Conservation (phyloP, 2,888 invertebrate genomes). For the Sarcophaga variegata region DNA sequence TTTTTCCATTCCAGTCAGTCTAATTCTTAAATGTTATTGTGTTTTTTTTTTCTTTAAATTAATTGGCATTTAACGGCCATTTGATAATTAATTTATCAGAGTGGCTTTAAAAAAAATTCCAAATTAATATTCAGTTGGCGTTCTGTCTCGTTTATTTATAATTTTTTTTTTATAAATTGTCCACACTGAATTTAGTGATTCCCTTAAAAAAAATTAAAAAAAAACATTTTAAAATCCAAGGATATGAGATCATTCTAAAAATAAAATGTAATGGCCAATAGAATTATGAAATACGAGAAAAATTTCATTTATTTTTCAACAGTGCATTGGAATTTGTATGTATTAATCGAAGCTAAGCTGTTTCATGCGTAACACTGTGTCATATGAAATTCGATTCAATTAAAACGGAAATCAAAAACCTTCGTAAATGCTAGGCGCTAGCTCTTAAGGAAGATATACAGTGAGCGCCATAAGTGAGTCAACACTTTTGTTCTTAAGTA, state of each 20-base stretch:
- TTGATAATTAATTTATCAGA: slow-evolving; percentile 34
- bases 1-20: not conserved
- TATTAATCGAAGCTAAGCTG: no score
- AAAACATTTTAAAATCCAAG: not conserved
- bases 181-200: not conserved
- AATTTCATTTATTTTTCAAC: not conserved
- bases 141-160: not conserved
- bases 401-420: no score
- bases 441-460: no score
- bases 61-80: slow-evolving; percentile 66
- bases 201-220: not conserved
- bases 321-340: no score
- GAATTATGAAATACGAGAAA: not conserved
- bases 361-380: no score
- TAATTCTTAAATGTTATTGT: slow-evolving; percentile 35
- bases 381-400: no score
- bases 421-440: no score
- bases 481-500: no score
- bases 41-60: slow-evolving; percentile 28
- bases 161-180: not conserved
- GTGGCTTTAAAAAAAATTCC: not conserved
- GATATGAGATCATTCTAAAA: slow-evolving; percentile 45
- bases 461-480: no score
- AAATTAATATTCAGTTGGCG: slow-evolving; percentile 30
- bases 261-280: not conserved